These are phyloP conservation scores for Drosophila kikkawai DNA, from an alignment of 1,140 invertebrate species.

Conservation along the genomic window DNA sequence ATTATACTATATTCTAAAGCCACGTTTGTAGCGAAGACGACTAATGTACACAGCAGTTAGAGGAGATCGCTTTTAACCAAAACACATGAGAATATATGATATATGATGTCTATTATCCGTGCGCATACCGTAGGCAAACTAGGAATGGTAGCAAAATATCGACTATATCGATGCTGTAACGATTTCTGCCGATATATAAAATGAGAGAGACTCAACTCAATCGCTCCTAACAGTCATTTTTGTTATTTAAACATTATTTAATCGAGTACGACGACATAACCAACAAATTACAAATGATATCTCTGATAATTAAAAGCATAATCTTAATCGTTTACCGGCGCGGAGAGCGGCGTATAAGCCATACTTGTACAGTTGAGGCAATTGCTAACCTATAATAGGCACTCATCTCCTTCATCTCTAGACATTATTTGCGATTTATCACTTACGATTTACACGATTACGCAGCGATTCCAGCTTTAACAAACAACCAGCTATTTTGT, in stretches of 20 bases:
- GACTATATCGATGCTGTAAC: too few species aligned
- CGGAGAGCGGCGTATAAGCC: slow-evolving; percentile 56
- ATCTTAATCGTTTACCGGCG: slow-evolving; percentile 48
- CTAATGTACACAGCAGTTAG: slow-evolving; percentile 37
- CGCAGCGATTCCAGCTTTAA: slow-evolving; percentile 82
- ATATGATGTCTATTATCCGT: slow-evolving; percentile 56
- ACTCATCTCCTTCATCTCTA: slow-evolving; percentile 63
- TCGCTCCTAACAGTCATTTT: slow-evolving; percentile 63
- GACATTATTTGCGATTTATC: slow-evolving; percentile 54
- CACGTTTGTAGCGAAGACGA: slow-evolving; percentile 37
- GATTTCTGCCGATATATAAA: background rate
- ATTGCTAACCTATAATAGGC: slow-evolving; percentile 71
- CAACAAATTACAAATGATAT: slow-evolving; percentile 48
- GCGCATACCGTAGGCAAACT: slow-evolving; percentile 18
- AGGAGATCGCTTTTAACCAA: slow-evolving; percentile 49
- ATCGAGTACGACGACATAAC: slow-evolving; percentile 52
- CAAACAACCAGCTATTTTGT: slow-evolving; percentile 42
- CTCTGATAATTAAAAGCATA: slow-evolving; percentile 45
- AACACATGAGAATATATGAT: slow-evolving; percentile 35
- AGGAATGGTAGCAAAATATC: slow-evolving; percentile 1
- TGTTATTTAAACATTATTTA: slow-evolving; percentile 56
- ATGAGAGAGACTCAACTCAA: too few species aligned
- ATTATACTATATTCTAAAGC: slow-evolving; percentile 53
- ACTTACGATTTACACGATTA: slow-evolving; percentile 49
- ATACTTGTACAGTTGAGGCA: slow-evolving; percentile 79